Evolutionary conservation across 2,888 invertebrate species (phyloP).

Genomic region (Aquatica leii): DNA sequence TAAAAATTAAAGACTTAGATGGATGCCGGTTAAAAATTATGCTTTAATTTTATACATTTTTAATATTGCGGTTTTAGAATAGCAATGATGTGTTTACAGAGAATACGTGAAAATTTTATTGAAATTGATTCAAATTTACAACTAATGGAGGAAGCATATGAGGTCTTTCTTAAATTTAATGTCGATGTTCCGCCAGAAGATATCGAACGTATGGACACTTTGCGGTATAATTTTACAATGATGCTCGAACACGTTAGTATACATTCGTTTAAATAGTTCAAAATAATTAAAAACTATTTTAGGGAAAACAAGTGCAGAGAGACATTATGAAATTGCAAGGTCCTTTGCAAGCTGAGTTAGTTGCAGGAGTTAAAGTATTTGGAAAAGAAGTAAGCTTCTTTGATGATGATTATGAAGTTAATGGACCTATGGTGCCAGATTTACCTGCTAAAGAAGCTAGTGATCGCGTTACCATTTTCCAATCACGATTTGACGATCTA

Average conservation of each 20-base stretch:
- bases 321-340: constrained; percentile 77
- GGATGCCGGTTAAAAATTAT: constrained; percentile 64
- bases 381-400: constrained; percentile 72
- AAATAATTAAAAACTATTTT: background rate
- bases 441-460: constrained; percentile 87
- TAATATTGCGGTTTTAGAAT: constrained; percentile 66
- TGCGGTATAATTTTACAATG: constrained; percentile 79
- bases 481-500: constrained; percentile 83
- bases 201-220: constrained; percentile 78
- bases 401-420: constrained; percentile 74
- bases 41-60: too few species aligned
- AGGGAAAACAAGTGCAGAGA: constrained; percentile 51
- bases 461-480: constrained; percentile 78
- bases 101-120: constrained; percentile 80
- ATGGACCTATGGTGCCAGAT: constrained; percentile 87
- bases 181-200: constrained; percentile 80
- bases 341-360: constrained; percentile 75
- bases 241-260: constrained; percentile 75
- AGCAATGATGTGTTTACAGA: constrained; percentile 81
- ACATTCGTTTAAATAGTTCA: background rate
- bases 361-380: constrained; percentile 74
- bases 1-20: constrained; percentile 79
- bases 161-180: constrained; percentile 71
- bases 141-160: constrained; percentile 82
- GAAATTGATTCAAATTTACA: constrained; percentile 80